A percentile compares a stretch with the other conserved stretches of the same genome.
Conservation (phyloP, 2,113 vertebrate genomes). For the Tonatia bakeri region DNA sequence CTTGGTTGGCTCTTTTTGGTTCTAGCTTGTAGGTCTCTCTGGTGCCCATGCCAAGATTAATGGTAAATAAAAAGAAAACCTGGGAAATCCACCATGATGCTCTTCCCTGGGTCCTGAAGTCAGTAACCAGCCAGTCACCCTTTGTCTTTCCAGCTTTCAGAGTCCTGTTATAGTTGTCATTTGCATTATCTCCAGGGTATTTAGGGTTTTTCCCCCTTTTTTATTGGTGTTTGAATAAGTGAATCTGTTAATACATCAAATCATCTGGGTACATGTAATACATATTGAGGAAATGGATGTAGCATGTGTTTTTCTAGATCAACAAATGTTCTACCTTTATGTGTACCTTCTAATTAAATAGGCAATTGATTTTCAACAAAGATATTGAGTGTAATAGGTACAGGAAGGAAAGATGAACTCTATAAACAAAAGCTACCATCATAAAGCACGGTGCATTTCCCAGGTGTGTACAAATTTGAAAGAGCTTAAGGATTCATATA, state of each 20-base stretch:
- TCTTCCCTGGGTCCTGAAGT: not conserved
- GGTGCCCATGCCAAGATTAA: not conserved
- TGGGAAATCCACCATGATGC: not conserved
- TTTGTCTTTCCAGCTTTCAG: not conserved
- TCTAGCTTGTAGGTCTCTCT: not conserved
- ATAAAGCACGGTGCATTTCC: not conserved
- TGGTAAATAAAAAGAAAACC: not conserved
- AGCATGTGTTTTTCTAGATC: not conserved
- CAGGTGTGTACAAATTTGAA: not conserved
- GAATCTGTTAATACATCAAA: not conserved
- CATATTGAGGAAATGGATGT: not conserved
- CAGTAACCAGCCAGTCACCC: not conserved
- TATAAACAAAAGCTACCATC: not conserved
- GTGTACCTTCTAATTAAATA: not conserved
- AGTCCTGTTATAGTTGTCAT: not conserved
- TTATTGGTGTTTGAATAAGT: not conserved
- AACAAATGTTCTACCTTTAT: not conserved
- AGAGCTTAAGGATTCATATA: not conserved
- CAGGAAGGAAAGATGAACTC: not conserved
- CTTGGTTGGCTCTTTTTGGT: not conserved
- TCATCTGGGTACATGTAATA: not conserved
- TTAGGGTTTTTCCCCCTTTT: not conserved
- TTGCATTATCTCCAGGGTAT: not conserved
- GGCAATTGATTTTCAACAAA: not conserved
- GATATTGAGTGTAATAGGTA: not conserved